Base-by-base conservation (phyloP, 2,888 invertebrate species). In the Chorisops tibialis region DNA sequence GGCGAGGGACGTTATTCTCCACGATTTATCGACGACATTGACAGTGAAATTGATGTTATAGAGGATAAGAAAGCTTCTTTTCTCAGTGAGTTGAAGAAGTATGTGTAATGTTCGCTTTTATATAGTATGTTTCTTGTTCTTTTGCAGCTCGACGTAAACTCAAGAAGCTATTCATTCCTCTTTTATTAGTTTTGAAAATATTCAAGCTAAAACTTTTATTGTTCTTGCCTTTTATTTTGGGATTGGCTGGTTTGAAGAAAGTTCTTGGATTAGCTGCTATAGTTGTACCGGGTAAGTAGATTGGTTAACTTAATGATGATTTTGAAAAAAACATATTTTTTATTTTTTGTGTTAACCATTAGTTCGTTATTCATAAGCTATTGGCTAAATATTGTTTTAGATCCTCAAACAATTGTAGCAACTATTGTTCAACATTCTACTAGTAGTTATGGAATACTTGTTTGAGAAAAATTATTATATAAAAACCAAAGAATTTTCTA, bases 191-290 rank as follows among this genome's bases (percentile, higher is more conserved):
- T 67, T 76, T 92, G 68, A 92, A 92, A 78, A 80, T 92, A 69
- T 92, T 92, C 82, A 92, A 92, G 78, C 74, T 92, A 73, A 92
- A 92, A 73, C 80, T 92, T 56, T 80, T 92, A 3, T 80, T 92
- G 4, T 91, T 92, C 81, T 77, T 92, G 75, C 92, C 92, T 1
- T 82, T 92, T 68, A 91, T 92, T 67, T 81, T 92, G 49, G 92
- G 92, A 2, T 80, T 92, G 67, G 91, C 87, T 24, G 91, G 92
- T 52, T 88, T 92, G 73, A 91, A 92, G 79, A 92, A 92, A 72
- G 83, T 92, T 75, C 82, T 92, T 0, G 89, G 89, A 45, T 86
- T 92, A 75, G 81, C 90, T 72, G 91, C 91, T 11, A 84, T 92
- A 30, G 83, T 91, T 39, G 80, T 92, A 65, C 92, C 92, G 59